Conservation (phyloP, 2,113 vertebrate species). For the Gracilinanus agilis region DNA sequence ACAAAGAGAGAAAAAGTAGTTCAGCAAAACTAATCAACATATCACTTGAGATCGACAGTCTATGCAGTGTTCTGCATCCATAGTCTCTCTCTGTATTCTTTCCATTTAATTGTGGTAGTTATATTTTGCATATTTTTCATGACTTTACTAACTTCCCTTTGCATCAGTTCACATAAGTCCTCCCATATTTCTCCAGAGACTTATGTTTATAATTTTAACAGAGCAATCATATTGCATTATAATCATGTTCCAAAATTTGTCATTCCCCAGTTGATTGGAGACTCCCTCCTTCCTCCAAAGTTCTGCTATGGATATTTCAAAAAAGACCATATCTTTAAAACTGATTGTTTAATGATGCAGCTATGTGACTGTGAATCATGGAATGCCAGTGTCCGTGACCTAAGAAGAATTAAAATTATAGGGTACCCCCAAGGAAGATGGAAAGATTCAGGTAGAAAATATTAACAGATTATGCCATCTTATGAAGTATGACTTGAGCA, state of each 20-base stretch:
- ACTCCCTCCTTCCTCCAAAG: background rate
- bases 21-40: no score
- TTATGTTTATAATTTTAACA: background rate
- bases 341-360: background rate
- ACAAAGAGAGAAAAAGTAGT: no score
- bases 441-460: background rate
- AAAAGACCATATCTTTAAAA: background rate
- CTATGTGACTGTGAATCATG: background rate
- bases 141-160: background rate
- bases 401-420: background rate
- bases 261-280: background rate
- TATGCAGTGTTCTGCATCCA: background rate
- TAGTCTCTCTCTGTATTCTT: background rate
- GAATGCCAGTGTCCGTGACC: background rate
- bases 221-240: background rate
- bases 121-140: background rate
- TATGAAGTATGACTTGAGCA: background rate
- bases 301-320: background rate
- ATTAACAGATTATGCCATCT: background rate
- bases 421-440: background rate
- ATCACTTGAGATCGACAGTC: no score
- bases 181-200: background rate
- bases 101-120: background rate
- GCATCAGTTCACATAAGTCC: background rate
- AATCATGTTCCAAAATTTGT: background rate